Evolutionary conservation across 2,888 invertebrate genomes (phyloP).

Genomic region (Fragum sueziense): DNA sequence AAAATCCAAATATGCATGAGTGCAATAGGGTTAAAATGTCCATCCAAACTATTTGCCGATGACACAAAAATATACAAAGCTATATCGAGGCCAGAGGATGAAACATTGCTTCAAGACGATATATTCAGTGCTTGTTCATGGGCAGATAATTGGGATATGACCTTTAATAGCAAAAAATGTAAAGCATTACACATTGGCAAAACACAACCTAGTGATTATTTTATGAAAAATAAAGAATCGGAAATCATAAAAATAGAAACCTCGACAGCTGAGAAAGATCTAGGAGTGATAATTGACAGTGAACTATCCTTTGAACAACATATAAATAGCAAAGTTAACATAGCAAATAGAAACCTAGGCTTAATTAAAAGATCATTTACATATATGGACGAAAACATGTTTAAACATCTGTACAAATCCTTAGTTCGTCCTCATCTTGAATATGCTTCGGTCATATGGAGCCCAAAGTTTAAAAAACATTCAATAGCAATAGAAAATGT

Average conservation of each 20-base stretch:
- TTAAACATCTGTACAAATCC: too few relatives aligned
- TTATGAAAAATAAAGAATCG: not conserved
- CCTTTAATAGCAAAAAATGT: not conserved
- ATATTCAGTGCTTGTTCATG: too few relatives aligned
- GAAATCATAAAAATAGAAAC: not conserved
- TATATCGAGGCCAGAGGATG: too few relatives aligned
- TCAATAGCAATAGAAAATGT: too few relatives aligned
- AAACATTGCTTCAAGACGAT: too few relatives aligned
- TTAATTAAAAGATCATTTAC: not conserved
- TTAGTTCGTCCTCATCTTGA: too few relatives aligned
- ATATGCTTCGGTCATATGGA: too few relatives aligned
- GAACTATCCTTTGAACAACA: not conserved
- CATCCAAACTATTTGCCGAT: not conserved
- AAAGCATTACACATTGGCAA: not conserved
- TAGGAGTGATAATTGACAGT: not conserved
- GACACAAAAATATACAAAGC: not conserved
- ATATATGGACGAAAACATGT: too few relatives aligned
- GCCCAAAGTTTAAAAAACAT: too few relatives aligned
- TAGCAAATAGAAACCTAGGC: not conserved
- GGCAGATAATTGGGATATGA: not conserved
- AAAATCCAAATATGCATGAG: too few relatives aligned
- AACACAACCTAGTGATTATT: not conserved
- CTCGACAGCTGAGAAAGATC: not conserved
- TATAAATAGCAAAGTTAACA: not conserved
- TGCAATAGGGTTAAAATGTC: too few relatives aligned